Percentiles rank a stretch among this genome's conserved stretches.
Conservation (phyloP, 2,797 vertebrate species). For the Phalloptychus januarius region DNA sequence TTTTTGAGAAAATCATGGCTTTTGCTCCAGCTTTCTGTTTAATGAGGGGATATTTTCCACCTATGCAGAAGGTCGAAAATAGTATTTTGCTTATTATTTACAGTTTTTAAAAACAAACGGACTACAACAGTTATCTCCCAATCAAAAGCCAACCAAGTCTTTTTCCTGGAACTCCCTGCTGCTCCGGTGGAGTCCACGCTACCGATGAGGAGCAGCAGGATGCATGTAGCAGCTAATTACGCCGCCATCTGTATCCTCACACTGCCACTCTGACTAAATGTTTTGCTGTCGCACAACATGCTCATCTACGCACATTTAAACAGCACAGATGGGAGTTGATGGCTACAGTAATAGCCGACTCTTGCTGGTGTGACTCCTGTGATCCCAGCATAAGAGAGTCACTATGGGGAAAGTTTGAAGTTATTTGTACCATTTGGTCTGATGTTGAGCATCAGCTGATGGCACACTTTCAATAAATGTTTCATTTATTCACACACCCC, state of each 20-base stretch:
- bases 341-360: slow-evolving; percentile 64
- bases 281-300: slow-evolving; percentile 50
- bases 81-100: neutral
- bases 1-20: neutral
- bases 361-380: slow-evolving; percentile 44
- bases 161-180: slow-evolving; percentile 16
- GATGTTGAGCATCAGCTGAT: slow-evolving; percentile 5
- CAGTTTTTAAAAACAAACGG: neutral
- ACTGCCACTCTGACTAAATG: slow-evolving; percentile 61
- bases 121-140: neutral
- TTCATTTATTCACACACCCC: neutral
- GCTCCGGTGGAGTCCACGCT: slow-evolving; percentile 28
- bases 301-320: slow-evolving; percentile 44
- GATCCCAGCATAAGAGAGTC: slow-evolving; percentile 8
- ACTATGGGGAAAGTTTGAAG: slow-evolving; percentile 7
- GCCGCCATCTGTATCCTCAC: slow-evolving; percentile 74
- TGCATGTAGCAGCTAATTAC: slow-evolving; percentile 64
- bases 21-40: neutral
- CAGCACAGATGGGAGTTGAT: slow-evolving; percentile 69
- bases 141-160: neutral
- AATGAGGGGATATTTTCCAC: neutral
- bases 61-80: neutral
- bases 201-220: slow-evolving; percentile 53
- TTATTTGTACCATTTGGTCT: slow-evolving; percentile 3
- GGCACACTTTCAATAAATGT: neutral